Evolutionary conservation across 2,113 vertebrate species (phyloP), one percentile per base, ranked within the genome.

Genomic region (Platysternon megacephalum): DNA sequence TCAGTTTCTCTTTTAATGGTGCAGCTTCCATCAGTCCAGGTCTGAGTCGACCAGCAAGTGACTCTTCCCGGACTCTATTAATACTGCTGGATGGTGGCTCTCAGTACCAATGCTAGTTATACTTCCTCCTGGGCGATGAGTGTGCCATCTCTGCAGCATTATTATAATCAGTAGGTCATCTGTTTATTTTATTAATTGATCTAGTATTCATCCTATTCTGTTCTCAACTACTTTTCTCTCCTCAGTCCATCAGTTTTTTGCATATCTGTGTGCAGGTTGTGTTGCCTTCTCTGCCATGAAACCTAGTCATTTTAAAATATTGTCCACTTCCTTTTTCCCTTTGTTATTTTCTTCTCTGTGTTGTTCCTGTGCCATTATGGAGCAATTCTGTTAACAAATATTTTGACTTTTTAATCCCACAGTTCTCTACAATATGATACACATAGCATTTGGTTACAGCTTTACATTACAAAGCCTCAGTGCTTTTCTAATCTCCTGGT

Each of bases 291-390:
- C 6, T 68, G 61, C 61, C 16, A 65, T 68, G 42, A 86, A 0
- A 0, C 0, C 0, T 24, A 84, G 82, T 3, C 0, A 0, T 93
- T 87, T 88, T 76, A 94, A 88, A 84, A 5, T n/a, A 85, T 16
- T 0, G 1, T 3, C 6, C 35, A n/a, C 8, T n/a, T 22, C 39
- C 9, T 11, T 72, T 46, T 94, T 85, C 12, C 39, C 26, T 92
- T 86, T 16, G 4, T 44, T 93, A 88, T 29, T 29, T 87, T 87
- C 35, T 81, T 53, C 5, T 22, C 6, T 51, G 85, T 12, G 2
- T 90, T 81, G 52, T 29, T 95, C 81, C 72, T 84, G 4, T 35
- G 61, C 12, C 12, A n/a, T 83, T 61, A 19, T 49, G 79, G 94
- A 92, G 24, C 61, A 2, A 84, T 44, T 65, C 0, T 83, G 92